phyloP scores from a whole-genome alignment of 2,888 invertebrate genomes.

The Limnephilus auricula region DNA sequence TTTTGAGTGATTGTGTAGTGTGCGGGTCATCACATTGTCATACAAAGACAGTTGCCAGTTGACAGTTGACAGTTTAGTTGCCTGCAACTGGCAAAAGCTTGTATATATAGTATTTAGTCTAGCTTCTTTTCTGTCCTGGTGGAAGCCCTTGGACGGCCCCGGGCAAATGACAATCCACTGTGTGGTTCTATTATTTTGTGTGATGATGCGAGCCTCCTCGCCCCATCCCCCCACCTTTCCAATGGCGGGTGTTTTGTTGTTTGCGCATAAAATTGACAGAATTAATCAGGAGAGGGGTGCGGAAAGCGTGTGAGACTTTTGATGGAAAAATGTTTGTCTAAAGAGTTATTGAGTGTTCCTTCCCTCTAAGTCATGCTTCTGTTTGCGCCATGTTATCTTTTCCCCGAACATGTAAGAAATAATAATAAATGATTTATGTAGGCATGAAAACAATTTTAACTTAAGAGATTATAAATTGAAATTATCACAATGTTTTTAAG shows the following conservation, averaged over 20 bases:
- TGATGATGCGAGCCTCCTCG: no score
- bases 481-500: neutral
- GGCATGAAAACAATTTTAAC: neutral
- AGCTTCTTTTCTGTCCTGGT: no score
- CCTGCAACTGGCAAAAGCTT: no score
- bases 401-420: neutral
- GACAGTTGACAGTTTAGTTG: no score
- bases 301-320: neutral
- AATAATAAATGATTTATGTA: neutral
- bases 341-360: slow-evolving; percentile 8
- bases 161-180: no score
- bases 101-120: no score
- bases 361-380: neutral
- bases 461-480: neutral
- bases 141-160: no score
- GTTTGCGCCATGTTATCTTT: neutral
- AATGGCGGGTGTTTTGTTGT: neutral
- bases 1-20: no score
- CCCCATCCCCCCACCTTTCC: no score
- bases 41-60: no score
- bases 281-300: neutral
- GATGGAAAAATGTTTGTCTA: slow-evolving; percentile 22
- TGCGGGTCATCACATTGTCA: no score
- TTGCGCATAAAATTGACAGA: slow-evolving; percentile 22
- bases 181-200: no score